Conservation (phyloP, 1,140 invertebrate species). For the Zeugodacus cucurbitae region DNA sequence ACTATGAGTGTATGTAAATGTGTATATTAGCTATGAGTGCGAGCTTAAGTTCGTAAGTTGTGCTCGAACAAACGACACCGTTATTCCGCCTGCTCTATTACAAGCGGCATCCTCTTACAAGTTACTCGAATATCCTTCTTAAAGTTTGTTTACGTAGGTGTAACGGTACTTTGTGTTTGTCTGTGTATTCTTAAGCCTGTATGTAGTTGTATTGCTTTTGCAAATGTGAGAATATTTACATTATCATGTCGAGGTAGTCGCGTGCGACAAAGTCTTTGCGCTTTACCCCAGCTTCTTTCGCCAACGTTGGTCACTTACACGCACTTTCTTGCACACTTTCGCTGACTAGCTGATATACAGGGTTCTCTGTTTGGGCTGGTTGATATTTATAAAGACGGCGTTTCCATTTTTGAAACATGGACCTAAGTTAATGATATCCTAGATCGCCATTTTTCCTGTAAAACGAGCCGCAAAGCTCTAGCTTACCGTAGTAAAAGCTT, state of each 20-base stretch:
- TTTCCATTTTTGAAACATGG: too few relatives aligned
- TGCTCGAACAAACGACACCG: background rate
- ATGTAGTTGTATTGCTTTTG: background rate
- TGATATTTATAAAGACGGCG: too few relatives aligned
- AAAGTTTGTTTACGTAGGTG: background rate
- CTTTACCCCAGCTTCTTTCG: background rate
- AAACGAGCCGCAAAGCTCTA: too few relatives aligned
- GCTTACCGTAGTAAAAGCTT: too few relatives aligned
- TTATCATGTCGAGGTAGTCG: background rate
- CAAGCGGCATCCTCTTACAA: background rate
- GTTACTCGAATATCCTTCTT: slow-evolving; percentile 4
- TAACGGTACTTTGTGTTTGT: background rate
- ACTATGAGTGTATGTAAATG: background rate
- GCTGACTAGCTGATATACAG: background rate
- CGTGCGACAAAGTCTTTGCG: background rate
- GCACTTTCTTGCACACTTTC: background rate
- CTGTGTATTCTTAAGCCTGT: background rate
- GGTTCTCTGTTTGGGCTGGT: too few relatives aligned
- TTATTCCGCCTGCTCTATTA: background rate
- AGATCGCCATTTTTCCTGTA: too few relatives aligned
- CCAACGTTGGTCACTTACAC: too few relatives aligned
- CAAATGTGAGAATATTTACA: slow-evolving; percentile 27
- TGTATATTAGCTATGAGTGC: background rate
- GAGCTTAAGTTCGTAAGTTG: background rate
- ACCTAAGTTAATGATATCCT: too few relatives aligned